Base-by-base conservation (phyloP, 2,797 vertebrate genomes). In the Heliangelus exortis region DNA sequence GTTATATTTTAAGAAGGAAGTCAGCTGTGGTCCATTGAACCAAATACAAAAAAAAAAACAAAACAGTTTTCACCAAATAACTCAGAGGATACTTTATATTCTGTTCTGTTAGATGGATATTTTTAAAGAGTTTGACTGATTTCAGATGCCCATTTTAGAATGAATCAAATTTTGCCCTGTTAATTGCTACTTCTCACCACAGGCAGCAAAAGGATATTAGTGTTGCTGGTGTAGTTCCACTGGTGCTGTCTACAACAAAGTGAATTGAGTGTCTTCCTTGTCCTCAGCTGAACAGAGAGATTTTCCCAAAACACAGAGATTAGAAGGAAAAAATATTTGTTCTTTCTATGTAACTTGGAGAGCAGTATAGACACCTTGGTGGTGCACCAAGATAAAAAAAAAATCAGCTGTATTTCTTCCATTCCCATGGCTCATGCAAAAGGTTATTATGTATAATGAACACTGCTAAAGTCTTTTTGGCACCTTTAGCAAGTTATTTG, bases 61-160 rank as follows among this genome's bases (percentile, higher is more conserved):
- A n/a, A n/a, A n/a, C 20, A 59, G 6, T 47, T 5, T 62, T 84
- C 21, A 54, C 10, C 31, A 41, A 14, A 8, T 9, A 72, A 31
- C 10, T 1, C 1, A 6, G 5, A 12, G 7, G 29, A 34, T 39
- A 26, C 1, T 18, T 73, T 3, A 34, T 3, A 67, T 11, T 12
- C 20, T 33, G 90, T 51, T 71, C 36, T 77, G 26, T 3, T 85
- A 58, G 34, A 1, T 17, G 39, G 3, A 4, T 73, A 7, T 4
- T 71, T 90, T 63, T 55, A 43, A 31, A 15, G 10, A 34, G 1
- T 62, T 65, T 53, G 9, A 62, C 8, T 57, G 6, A 43, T 31
- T 63, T 62, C 50, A 36, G 61, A 34, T 41, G 62, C 10, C 5
- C 15, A 8, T 39, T 73, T 77, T 14, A 9, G 29, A 66, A 62